These are phyloP conservation scores for Drosophila anceps DNA, from an alignment of 2,888 invertebrate species.

Conservation along the genomic window DNA sequence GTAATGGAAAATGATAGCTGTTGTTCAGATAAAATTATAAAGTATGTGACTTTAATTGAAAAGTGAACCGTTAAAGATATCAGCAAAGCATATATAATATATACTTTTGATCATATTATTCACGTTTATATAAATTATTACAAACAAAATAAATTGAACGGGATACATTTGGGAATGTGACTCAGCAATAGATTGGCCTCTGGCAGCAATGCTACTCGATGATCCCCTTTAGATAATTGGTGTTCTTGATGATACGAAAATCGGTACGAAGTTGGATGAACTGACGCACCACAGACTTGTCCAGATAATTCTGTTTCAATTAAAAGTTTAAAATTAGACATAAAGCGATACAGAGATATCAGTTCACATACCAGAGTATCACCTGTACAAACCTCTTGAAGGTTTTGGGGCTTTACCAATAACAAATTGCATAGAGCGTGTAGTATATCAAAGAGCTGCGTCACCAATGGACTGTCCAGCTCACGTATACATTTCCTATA, in stretches of 20 bases:
- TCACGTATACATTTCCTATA: slow-evolving; percentile 94
- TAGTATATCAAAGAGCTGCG: slow-evolving; percentile 96
- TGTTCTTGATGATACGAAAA: slow-evolving; percentile 93
- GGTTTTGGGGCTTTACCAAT: slow-evolving; percentile 97
- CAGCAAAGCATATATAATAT: slow-evolving; percentile 33
- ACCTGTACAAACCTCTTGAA: slow-evolving; percentile 97
- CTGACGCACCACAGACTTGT: slow-evolving; percentile 94
- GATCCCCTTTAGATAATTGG: slow-evolving; percentile 88
- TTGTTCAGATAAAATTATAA: slow-evolving; percentile 36
- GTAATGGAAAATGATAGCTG: slow-evolving; percentile 26
- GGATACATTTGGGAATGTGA: slow-evolving; percentile 63
- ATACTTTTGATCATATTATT: slow-evolving; percentile 47
- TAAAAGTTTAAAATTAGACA: slow-evolving; percentile 8
- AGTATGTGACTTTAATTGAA: slow-evolving; percentile 67
- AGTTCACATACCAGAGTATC: slow-evolving; percentile 93
- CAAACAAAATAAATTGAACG: slow-evolving; percentile 37
- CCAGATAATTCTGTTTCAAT: slow-evolving; percentile 92
- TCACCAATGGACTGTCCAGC: slow-evolving; percentile 91
- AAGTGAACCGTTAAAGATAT: slow-evolving; percentile 39
- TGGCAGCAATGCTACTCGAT: slow-evolving; percentile 81
- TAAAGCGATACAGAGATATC: background rate
- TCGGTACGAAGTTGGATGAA: slow-evolving; percentile 98
- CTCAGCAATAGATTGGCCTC: slow-evolving; percentile 35
- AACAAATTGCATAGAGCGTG: slow-evolving; percentile 98
- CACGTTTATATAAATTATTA: slow-evolving; percentile 48